Percentiles rank a stretch among this genome's conserved stretches.
phyloP scores from a whole-genome alignment of 2,113 vertebrate species.

The Pampusana beccarii region DNA sequence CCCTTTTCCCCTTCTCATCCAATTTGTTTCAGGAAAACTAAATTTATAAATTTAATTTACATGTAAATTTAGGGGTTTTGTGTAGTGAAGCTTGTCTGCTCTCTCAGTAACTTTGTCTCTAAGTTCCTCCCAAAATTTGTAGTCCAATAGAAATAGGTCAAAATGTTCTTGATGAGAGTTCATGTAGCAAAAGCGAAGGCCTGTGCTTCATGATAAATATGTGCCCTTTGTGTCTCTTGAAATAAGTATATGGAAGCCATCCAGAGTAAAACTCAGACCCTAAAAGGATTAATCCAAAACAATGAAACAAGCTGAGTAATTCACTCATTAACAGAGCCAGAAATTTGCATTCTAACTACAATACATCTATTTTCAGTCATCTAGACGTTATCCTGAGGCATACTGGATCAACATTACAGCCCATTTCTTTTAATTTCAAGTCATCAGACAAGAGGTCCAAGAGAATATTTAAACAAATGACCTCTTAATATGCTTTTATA shows the following conservation, averaged over 20 bases:
- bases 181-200: background rate
- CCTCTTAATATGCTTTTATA: background rate
- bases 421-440: background rate
- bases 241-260: background rate
- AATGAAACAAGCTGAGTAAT: background rate
- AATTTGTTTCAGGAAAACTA: background rate
- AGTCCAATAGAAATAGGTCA: background rate
- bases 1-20: background rate
- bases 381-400: background rate
- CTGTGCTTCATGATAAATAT: background rate
- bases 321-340: background rate
- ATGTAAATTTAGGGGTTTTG: background rate
- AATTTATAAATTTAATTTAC: background rate
- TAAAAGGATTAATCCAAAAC: background rate
- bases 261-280: background rate
- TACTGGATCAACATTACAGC: background rate
- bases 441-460: background rate
- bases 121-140: background rate
- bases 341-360: background rate
- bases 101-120: background rate
- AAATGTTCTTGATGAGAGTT: background rate
- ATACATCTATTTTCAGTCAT: background rate
- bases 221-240: background rate
- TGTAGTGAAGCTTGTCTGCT: background rate
- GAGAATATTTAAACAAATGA: background rate